These are phyloP conservation scores for Cetoscarus ocellatus DNA, from an alignment of 2,797 vertebrate species.

Conservation along the genomic window DNA sequence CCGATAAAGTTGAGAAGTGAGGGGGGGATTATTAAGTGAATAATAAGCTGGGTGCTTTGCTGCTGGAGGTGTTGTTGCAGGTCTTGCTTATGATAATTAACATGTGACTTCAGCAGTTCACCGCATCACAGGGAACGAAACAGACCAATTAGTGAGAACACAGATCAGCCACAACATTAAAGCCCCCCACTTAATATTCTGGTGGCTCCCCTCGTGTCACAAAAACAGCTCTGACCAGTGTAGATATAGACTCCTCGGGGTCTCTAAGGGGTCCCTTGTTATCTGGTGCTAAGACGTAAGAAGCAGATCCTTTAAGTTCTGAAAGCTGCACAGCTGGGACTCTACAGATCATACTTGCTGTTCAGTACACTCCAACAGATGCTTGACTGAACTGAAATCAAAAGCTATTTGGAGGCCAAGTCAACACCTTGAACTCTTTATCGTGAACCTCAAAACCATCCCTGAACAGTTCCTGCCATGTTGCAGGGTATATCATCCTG, in stretches of 20 bases:
- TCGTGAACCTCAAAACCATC: too few relatives aligned
- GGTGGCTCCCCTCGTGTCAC: background rate
- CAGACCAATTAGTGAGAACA: slow-evolving; percentile 57
- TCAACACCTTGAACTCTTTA: too few relatives aligned
- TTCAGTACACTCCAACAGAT: too few relatives aligned
- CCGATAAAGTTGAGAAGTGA: slow-evolving; percentile 50
- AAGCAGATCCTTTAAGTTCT: background rate
- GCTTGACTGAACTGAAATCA: too few relatives aligned
- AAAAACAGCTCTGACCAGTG: background rate
- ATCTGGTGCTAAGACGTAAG: background rate
- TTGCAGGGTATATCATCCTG: too few relatives aligned
- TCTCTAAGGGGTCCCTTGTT: background rate
- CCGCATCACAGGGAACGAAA: slow-evolving; percentile 32
- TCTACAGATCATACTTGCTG: too few relatives aligned
- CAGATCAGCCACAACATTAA: background rate
- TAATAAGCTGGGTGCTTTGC: slow-evolving; percentile 60
- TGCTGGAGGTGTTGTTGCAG: slow-evolving; percentile 56
- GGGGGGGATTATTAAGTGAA: slow-evolving; percentile 60
- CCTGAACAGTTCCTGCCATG: too few relatives aligned
- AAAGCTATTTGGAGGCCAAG: too few relatives aligned
- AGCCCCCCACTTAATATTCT: background rate
- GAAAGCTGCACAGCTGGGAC: too few relatives aligned
- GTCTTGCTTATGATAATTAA: slow-evolving; percentile 65
- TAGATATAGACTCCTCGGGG: background rate
- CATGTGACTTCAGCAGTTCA: slow-evolving; percentile 46